These are phyloP conservation scores for Muschampia plurimacula DNA, from an alignment of 2,888 invertebrate species.

Conservation along the genomic window DNA sequence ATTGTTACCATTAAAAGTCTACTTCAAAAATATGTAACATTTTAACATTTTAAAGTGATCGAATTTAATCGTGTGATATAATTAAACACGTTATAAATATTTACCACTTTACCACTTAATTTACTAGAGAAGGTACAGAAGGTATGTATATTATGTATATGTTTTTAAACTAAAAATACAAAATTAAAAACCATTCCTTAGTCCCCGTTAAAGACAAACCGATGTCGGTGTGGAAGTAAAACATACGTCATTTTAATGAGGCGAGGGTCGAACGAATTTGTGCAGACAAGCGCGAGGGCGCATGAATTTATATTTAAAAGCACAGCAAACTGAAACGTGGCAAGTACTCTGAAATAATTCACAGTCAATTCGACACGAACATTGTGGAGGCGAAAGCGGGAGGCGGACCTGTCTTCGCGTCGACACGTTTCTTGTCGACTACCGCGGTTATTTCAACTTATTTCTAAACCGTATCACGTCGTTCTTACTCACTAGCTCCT, in stretches of 20 bases:
- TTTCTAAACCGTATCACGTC: constrained; percentile 82
- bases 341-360: constrained; percentile 76
- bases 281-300: constrained; percentile 60
- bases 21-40: too few species aligned
- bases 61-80: too few species aligned
- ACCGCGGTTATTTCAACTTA: constrained; percentile 55
- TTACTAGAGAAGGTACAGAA: too few species aligned
- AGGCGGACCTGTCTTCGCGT: constrained; percentile 68
- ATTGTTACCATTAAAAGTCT: too few species aligned
- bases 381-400: constrained; percentile 57
- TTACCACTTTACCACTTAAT: too few species aligned
- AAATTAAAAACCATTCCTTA: not conserved
- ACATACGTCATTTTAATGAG: constrained; percentile 57
- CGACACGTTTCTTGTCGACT: constrained; percentile 53
- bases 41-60: too few species aligned
- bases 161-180: not conserved
- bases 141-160: not conserved
- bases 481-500: constrained; percentile 71
- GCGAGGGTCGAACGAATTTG: constrained; percentile 68
- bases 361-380: constrained; percentile 74
- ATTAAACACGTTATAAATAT: too few species aligned
- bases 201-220: constrained; percentile 8
- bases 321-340: constrained; percentile 73
- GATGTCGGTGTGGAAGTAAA: constrained; percentile 25
- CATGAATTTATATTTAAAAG: constrained; percentile 68